Conservation (phyloP, 2,113 vertebrate species). For the Sceloporus undulatus region DNA sequence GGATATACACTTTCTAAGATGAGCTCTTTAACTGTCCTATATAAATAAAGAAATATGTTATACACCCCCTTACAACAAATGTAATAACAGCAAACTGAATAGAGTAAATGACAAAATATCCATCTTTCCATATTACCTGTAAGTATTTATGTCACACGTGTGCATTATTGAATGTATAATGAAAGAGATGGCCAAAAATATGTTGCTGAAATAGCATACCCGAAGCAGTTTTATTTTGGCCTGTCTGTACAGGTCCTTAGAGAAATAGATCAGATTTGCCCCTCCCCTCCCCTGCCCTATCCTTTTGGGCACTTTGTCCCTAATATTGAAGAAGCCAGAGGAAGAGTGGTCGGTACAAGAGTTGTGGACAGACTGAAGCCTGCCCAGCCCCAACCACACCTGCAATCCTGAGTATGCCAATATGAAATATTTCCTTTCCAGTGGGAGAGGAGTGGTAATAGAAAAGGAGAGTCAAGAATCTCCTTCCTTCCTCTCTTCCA, state of each 20-base stretch:
- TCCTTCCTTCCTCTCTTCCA: too few species aligned
- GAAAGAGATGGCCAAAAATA: slow-evolving; percentile 29
- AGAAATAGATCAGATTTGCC: too few species aligned
- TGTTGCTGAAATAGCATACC: background rate
- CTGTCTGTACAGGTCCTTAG: too few species aligned
- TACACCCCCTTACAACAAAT: background rate
- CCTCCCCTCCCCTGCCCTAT: too few species aligned
- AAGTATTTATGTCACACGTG: background rate
- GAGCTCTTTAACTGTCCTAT: slow-evolving; percentile 11
- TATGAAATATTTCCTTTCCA: background rate
- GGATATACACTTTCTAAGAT: background rate
- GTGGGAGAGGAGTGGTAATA: too few species aligned
- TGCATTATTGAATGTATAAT: background rate
- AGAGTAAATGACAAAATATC: background rate
- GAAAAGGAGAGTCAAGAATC: too few species aligned
- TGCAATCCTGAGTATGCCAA: background rate
- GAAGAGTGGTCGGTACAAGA: too few species aligned
- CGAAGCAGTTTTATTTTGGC: too few species aligned
- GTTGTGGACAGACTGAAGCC: too few species aligned
- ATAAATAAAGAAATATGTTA: slow-evolving; percentile 13
- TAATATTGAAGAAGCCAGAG: too few species aligned
- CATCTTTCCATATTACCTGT: background rate
- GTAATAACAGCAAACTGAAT: background rate
- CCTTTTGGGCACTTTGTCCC: too few species aligned
- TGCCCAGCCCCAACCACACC: background rate